A percentile compares a stretch with the other conserved stretches of the same genome.
Evolutionary conservation across 2,113 vertebrate genomes (phyloP).

Genomic region (Suncus etruscus): DNA sequence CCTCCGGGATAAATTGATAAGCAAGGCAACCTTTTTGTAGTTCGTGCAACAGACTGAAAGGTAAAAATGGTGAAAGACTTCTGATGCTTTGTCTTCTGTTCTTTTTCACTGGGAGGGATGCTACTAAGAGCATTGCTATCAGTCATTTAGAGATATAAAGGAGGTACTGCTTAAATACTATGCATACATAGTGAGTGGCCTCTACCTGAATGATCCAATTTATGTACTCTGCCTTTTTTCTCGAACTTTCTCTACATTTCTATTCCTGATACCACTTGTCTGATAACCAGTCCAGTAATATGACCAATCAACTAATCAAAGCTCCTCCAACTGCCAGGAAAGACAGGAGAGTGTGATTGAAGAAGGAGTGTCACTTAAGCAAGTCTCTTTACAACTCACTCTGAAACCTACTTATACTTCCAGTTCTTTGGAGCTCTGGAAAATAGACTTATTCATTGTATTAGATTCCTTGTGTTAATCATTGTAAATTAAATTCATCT

Average conservation of each 20-base stretch:
- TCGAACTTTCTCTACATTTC: background rate
- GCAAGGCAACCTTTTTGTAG: background rate
- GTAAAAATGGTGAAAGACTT: background rate
- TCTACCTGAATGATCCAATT: too few relatives aligned
- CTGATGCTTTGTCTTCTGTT: background rate
- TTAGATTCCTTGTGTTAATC: background rate
- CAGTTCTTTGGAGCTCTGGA: background rate
- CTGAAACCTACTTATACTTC: background rate
- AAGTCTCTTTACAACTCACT: background rate
- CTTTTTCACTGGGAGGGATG: background rate
- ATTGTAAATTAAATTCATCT: conserved; percentile 16
- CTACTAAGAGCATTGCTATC: background rate
- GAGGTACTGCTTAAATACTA: background rate
- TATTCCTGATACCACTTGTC: background rate
- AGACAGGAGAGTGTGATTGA: background rate
- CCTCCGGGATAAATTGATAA: background rate
- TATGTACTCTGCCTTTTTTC: background rate
- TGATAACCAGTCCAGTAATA: background rate
- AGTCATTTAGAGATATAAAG: background rate
- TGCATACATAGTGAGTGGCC: background rate
- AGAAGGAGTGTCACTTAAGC: too few relatives aligned
- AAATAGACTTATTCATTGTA: background rate
- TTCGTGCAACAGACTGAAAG: background rate
- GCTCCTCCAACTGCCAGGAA: background rate
- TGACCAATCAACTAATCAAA: background rate